Evolutionary conservation across 2,797 vertebrate species (phyloP), one percentile per base, ranked within the genome.

Genomic region (Selene dorsalis): DNA sequence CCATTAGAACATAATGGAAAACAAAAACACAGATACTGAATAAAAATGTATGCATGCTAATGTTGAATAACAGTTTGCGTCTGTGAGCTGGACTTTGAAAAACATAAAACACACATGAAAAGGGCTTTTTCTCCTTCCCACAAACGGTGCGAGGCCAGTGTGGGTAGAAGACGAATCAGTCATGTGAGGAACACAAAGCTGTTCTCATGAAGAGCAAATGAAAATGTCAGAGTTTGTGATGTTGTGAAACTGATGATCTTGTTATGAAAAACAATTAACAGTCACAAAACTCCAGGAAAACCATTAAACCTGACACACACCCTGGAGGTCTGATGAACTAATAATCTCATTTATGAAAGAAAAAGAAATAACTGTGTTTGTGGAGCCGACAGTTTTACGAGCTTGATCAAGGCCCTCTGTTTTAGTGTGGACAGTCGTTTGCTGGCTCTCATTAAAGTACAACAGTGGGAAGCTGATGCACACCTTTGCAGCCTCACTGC

Each of bases 381-480:
- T 69, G 43, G 77, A 75, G 22, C 39, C 26, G 52, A 66, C 41
- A 35, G 62, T 24, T 63, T 63, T 38, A 43, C 43, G 8, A 17
- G 10, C 6, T 6, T 45, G 26, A 66, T 24, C n/a, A 8, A 55
- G 2, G 48, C 22, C 43, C 24, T 26, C 53, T 47, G 43, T 68
- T 52, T 72, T 13, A 24, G 20, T 79, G 59, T 66, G 30, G 17
- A 26, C 26, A 72, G 18, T 60, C 22, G 69, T 62, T 47, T 62
- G 9, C 28, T 28, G 3, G 30, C 12, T 56, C n/a, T 14, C 60
- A 53, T 52, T 16, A 53, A 5, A 47, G 22, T n/a, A 17, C n/a
- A 7, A 6, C 75, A 56, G 18, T 43, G 20, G 39, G 39, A 61
- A 28, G 52, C 24, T 30, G 2, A 62, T 32, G 24, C 24, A 14